Percentiles rank a stretch among this genome's conserved stretches.
Evolutionary conservation across 2,113 vertebrate species (phyloP).

Genomic region (Syngnathus floridae): DNA sequence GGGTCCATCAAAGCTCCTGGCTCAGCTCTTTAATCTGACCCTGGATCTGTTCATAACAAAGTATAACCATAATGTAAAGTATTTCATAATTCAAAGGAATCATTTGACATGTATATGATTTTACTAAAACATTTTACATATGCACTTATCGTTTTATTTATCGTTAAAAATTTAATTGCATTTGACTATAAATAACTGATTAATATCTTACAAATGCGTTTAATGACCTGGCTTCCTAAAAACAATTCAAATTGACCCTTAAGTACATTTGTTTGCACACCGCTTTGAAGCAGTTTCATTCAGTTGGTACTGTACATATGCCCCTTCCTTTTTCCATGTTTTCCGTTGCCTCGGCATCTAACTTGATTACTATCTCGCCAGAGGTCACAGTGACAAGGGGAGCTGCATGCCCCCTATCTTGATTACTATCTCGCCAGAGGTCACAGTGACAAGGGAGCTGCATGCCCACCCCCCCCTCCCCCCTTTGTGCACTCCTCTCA

Average conservation of each 20-base stretch:
- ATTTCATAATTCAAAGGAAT: too few species aligned
- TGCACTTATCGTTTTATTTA: too few species aligned
- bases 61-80: too few species aligned
- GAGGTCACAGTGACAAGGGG: slow-evolving; percentile 73
- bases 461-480: slow-evolving; percentile 57
- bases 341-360: slow-evolving; percentile 48
- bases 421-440: slow-evolving; percentile 62
- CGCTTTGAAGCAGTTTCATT: background rate
- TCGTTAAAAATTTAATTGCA: too few species aligned
- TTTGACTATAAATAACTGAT: too few species aligned
- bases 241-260: background rate
- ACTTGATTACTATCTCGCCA: slow-evolving; percentile 54
- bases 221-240: background rate
- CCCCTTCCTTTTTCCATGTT: background rate
- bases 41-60: too few species aligned
- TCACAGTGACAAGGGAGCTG: slow-evolving; percentile 71
- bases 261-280: background rate
- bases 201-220: too few species aligned
- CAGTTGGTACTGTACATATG: slow-evolving; percentile 19
- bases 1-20: background rate
- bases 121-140: too few species aligned
- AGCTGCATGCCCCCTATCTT: slow-evolving; percentile 67
- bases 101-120: too few species aligned
- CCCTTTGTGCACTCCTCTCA: slow-evolving; percentile 34
- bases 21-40: background rate